Base-by-base conservation (phyloP, 2,797 vertebrate species). In the Leptatherina wallacei region DNA sequence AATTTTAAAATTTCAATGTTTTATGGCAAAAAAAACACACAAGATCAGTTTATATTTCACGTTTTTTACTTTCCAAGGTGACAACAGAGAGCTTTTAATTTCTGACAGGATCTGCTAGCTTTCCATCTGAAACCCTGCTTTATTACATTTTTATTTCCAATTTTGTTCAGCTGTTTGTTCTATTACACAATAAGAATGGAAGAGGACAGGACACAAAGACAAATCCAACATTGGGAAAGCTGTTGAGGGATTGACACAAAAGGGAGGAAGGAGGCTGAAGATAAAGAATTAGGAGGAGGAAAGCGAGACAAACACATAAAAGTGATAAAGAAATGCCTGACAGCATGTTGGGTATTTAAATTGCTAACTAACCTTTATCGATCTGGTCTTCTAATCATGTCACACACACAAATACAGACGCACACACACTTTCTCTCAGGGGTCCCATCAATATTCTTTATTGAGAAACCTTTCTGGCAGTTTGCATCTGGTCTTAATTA, bases 401-500 rank as follows among this genome's bases (percentile, higher is more conserved):
- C 73, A 61, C 33, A 18, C 62, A 71, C 58, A 84, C 40, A 77
- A 29, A 44, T 42, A 62, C 51, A 67, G n/a, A 66, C 51, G 38
- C 55, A 24, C 33, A 3, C 44, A 18, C 47, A 24, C 1, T 6
- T 11, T 60, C 44, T 78, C 83, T 71, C 66, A 2, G 58, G 73
- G 69, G 76, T 76, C 61, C 72, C 61, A 86, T 89, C 77, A 77
- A 75, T 88, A 78, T 71, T 71, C 75, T 87, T 86, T 86, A 79
- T 64, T 77, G 69, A 78, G 65, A 71, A 87, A 85, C 72, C 74
- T 80, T 75, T 78, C 68, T 65, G 81, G 32, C 75, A 82, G 65
- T 80, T 89, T 80, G 72, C 91, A 85, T 87, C 84, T 89, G 87
- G 78, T 86, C 80, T 78, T 86, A 82, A 89, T 90, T 87, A 89